These are phyloP conservation scores for Mesochorus sp. DNA, from an alignment of 2,888 invertebrate genomes.

Conservation along the genomic window DNA sequence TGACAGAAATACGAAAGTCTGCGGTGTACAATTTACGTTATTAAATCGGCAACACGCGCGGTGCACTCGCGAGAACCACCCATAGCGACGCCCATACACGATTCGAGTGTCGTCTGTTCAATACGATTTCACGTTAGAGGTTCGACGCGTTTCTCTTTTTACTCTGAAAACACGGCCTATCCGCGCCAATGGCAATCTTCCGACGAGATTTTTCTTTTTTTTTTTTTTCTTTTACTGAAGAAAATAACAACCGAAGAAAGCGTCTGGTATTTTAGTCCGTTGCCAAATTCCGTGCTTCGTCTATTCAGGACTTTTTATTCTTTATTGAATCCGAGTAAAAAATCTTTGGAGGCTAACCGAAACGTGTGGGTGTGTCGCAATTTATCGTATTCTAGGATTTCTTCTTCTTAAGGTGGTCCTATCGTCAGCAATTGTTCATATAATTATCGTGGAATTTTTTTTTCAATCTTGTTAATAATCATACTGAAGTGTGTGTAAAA, in stretches of 20 bases:
- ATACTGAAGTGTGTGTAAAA: no score
- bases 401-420: no score
- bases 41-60: slow-evolving; percentile 69
- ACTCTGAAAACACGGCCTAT: neutral
- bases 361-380: neutral
- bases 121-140: slow-evolving; percentile 74
- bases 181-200: neutral
- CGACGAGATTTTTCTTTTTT: slow-evolving; percentile 34
- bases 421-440: no score
- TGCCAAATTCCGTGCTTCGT: slow-evolving; percentile 26
- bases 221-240: no score
- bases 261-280: neutral
- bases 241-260: slow-evolving; percentile 6
- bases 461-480: no score
- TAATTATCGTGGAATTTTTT: neutral
- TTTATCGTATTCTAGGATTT: no score
- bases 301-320: neutral
- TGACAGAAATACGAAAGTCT: slow-evolving; percentile 73
- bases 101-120: slow-evolving; percentile 77
- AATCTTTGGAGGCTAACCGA: neutral
- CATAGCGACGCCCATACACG: slow-evolving; percentile 54
- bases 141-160: slow-evolving; percentile 42
- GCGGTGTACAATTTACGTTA: slow-evolving; percentile 78
- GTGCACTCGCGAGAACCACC: slow-evolving; percentile 69
- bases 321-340: neutral